These are phyloP conservation scores for Hemichromis elongatus DNA, from an alignment of 2,113 vertebrate genomes.

Conservation along the genomic window DNA sequence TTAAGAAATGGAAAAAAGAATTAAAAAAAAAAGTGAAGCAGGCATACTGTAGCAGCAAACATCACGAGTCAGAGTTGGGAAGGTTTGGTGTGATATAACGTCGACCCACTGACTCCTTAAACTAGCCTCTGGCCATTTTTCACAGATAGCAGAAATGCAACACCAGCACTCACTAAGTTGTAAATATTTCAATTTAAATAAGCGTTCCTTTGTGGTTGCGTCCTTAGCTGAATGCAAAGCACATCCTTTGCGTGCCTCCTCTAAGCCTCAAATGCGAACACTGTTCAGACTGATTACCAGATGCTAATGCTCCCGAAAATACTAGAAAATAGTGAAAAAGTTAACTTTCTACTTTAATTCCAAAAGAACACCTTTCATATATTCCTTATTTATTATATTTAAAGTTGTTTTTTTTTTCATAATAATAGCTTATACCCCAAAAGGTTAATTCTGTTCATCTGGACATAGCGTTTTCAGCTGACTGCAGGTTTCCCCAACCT, in stretches of 20 bases:
- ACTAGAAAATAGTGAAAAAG: background rate
- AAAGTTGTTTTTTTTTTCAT: background rate
- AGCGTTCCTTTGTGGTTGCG: background rate
- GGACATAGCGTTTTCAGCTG: no score
- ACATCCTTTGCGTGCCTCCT: background rate
- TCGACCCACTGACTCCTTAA: background rate
- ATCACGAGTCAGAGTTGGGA: background rate
- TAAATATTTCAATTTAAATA: background rate
- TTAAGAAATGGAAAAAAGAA: background rate
- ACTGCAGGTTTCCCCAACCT: no score
- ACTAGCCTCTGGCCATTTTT: background rate
- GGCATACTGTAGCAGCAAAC: background rate
- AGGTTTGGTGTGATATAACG: background rate
- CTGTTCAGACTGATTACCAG: background rate
- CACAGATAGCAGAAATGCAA: background rate
- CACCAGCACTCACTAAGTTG: rapidly evolving
- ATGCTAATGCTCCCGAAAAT: background rate
- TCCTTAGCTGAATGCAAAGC: background rate
- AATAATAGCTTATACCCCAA: no score
- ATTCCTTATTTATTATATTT: background rate
- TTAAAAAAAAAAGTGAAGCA: background rate
- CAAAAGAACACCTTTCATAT: background rate
- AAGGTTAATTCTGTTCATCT: no score
- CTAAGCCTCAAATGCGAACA: background rate
- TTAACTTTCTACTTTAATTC: background rate